phyloP scores from a whole-genome alignment of 2,797 vertebrate species.

The Podarcis lilfordi region DNA sequence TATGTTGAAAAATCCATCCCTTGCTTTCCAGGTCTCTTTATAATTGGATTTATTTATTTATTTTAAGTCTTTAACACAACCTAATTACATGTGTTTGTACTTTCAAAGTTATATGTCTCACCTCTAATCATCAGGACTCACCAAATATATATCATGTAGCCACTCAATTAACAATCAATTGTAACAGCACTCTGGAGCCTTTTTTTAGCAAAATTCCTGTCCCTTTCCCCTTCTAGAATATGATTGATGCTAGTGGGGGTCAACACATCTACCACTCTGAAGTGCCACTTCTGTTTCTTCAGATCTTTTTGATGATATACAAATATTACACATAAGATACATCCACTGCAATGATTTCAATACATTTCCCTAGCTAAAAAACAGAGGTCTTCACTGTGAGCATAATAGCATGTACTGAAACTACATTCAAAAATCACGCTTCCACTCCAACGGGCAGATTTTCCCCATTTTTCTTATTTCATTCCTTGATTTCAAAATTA shows the following conservation, averaged over 20 bases:
- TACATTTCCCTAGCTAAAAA: accelerated
- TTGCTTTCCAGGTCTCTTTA: slow-evolving; percentile 1
- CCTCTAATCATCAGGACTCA: neutral
- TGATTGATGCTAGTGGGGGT: neutral
- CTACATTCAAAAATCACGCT: neutral
- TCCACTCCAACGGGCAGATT: neutral
- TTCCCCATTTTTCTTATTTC: neutral
- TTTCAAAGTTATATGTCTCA: neutral
- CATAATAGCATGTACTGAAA: neutral
- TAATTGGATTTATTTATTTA: slow-evolving; percentile 5
- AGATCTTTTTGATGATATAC: neutral
- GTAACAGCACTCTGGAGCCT: neutral
- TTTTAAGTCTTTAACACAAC: neutral
- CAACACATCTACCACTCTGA: neutral
- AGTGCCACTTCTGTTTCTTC: neutral
- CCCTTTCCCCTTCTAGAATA: accelerated
- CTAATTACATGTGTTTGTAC: neutral
- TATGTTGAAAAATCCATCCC: slow-evolving; percentile 12
- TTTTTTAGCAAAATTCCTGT: slow-evolving; percentile 5
- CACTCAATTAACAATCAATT: neutral
- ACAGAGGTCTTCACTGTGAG: neutral
- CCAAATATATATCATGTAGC: neutral
- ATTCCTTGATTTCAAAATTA: neutral
- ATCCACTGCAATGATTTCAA: neutral
- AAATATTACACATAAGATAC: neutral